Evolutionary conservation across 2,888 invertebrate genomes (phyloP).

Genomic region (Chalcosyrphus nemorum): DNA sequence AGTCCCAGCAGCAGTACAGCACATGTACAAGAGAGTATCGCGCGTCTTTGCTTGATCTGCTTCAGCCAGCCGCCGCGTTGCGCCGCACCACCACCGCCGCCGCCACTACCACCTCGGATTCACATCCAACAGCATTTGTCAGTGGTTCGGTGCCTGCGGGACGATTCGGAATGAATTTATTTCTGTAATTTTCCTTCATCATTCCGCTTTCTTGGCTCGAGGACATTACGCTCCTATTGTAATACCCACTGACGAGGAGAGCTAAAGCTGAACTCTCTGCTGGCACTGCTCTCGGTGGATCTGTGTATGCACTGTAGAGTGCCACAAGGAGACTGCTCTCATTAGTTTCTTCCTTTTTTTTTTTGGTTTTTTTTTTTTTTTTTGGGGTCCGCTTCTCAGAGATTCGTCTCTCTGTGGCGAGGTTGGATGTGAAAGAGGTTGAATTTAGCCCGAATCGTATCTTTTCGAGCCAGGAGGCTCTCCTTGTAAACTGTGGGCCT

Average conservation of each 20-base stretch:
- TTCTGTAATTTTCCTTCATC: constrained; percentile 74
- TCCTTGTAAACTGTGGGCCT: constrained; percentile 60
- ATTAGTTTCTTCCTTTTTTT: constrained; percentile 33
- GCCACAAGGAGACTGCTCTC: constrained; percentile 61
- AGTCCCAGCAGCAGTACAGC: constrained; percentile 57
- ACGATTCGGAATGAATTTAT: constrained; percentile 71
- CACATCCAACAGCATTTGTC: constrained; percentile 61
- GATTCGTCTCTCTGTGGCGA: constrained; percentile 16
- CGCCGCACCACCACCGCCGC: constrained; percentile 3
- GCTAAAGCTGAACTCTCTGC: constrained; percentile 56
- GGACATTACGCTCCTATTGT: constrained; percentile 69
- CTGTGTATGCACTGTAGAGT: constrained; percentile 20
- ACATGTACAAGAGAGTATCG: constrained; percentile 10
- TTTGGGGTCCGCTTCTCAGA: constrained; percentile 3
- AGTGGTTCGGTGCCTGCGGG: constrained; percentile 57
- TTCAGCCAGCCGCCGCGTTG: constrained; percentile 30
- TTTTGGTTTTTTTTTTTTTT: background rate
- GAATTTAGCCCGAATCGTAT: constrained; percentile 56
- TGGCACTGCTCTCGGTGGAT: constrained; percentile 19
- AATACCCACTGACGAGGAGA: constrained; percentile 60
- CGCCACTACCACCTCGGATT: constrained; percentile 6
- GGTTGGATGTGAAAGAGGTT: constrained; percentile 56
- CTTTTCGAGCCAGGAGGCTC: constrained; percentile 53
- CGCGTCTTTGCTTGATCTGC: constrained; percentile 51
- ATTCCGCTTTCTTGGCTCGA: constrained; percentile 70